phyloP scores from a whole-genome alignment of 2,888 invertebrate genomes.

The Leptinotarsa rubiginosa region DNA sequence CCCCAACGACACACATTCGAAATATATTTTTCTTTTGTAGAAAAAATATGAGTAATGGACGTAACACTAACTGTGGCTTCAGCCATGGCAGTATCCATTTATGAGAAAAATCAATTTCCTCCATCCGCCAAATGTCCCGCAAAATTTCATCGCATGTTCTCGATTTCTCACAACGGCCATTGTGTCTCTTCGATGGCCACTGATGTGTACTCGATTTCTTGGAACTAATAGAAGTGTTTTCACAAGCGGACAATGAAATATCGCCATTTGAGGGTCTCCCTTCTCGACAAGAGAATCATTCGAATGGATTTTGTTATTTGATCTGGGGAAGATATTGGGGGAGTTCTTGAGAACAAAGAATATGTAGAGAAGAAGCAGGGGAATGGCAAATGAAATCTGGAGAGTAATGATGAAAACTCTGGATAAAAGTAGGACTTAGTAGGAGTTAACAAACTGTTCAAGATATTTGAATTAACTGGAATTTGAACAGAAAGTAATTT shows the following conservation, averaged over 20 bases:
- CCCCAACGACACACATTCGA: no score
- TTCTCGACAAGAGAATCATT: not conserved
- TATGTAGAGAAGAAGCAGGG: no score
- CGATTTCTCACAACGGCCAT: conserved; percentile 40
- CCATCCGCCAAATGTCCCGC: conserved; percentile 29
- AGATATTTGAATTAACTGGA: no score
- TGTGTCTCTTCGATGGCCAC: conserved; percentile 40
- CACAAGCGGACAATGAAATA: conserved; percentile 30
- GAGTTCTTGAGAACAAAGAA: not conserved
- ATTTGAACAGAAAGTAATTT: no score
- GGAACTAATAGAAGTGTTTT: conserved; percentile 33
- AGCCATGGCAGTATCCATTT: conserved; percentile 11
- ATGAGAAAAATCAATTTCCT: conserved; percentile 62
- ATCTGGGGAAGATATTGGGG: not conserved
- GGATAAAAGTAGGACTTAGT: no score
- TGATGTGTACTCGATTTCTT: conserved; percentile 38
- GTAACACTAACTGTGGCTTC: not conserved
- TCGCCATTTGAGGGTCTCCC: conserved; percentile 9
- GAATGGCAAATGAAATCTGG: no score
- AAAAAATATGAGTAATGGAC: not conserved
- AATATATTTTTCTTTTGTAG: not conserved
- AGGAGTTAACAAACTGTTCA: no score
- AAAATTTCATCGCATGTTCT: conserved; percentile 39
- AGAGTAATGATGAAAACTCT: no score
- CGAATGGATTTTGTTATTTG: conserved; percentile 1